Evolutionary conservation across 2,797 vertebrate species (phyloP).

Genomic region (Hafferia zeledoni): DNA sequence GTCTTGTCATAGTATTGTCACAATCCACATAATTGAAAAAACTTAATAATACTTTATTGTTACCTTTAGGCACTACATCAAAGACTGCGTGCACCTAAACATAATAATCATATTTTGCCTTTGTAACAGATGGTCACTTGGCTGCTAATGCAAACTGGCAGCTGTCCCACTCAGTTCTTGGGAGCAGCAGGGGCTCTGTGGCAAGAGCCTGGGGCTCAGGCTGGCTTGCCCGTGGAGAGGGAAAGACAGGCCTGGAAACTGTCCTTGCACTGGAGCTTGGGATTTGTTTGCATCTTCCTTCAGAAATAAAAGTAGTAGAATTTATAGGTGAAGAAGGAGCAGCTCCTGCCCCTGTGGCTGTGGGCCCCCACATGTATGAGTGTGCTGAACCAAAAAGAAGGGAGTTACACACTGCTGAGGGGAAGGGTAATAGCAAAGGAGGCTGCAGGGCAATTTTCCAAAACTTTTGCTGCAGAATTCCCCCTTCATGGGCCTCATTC

Average conservation of each 20-base stretch:
- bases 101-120: background rate
- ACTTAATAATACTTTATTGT: background rate
- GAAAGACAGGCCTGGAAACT: background rate
- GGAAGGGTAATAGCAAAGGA: background rate
- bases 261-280: background rate
- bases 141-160: background rate
- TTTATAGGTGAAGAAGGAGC: background rate
- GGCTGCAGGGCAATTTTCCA: slow-evolving; percentile 29
- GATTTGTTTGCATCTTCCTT: background rate
- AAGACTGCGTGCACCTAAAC: background rate
- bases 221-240: background rate
- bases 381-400: background rate
- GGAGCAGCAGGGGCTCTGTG: background rate
- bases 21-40: background rate
- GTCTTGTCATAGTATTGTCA: background rate
- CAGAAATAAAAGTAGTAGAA: background rate
- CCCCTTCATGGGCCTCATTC: slow-evolving; percentile 48
- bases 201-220: background rate
- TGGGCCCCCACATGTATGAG: background rate
- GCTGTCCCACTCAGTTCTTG: background rate
- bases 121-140: slow-evolving; percentile 21
- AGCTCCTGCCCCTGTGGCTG: background rate
- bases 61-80: slow-evolving; percentile 11
- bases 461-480: background rate
- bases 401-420: background rate